Base-by-base conservation (phyloP, 2,797 vertebrate species). In the Microchirus variegatus region DNA sequence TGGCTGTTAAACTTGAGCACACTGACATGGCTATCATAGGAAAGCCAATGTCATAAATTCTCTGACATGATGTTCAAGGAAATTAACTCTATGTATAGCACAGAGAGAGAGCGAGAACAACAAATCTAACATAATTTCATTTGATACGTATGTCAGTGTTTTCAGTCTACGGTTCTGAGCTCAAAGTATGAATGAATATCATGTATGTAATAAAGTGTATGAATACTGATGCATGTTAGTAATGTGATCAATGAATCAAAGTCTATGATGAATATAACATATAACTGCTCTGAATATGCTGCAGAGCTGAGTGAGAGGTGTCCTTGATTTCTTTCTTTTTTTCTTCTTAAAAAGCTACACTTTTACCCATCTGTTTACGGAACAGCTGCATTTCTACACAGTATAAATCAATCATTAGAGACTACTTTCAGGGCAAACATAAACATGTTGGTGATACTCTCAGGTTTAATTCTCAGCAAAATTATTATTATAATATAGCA, bases 1-100 rank as follows among this genome's bases (percentile, higher is more conserved):
- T 40, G 59, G 57, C 53, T 72, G 63, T 80, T 84, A 66, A 82
- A 74, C 59, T 74, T 63, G 47, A 74, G 61, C 17, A 43, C 67
- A 49, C 18, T 60, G 77, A 68, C 66, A 67, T 26, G 42, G n/a
- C 58, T 67, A 67, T 78, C 69, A 18, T 15, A 5, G 45, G 64
- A 66, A 67, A 15, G 31, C 31, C 0, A 1, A 2, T 10, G 19
- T 38, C 7, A 77, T 75, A 44, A 71, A 63, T 65, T 12, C 19
- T 53, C 52, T 53, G 54, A 78, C 73, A 47, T 42, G 17, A 38
- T 41, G 41, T 53, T 66, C 22, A 16, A 26, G 42, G 37, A 59
- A 68, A 73, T 43, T 2, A 53, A 60, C 46, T n/a, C 67, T 51
- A 63, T 63, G 64, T 64, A 62, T 59, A 40, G 45, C 18, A 11